These are phyloP conservation scores for Vollenhovia emeryi DNA, from an alignment of 1,140 invertebrate genomes.

Conservation along the genomic window DNA sequence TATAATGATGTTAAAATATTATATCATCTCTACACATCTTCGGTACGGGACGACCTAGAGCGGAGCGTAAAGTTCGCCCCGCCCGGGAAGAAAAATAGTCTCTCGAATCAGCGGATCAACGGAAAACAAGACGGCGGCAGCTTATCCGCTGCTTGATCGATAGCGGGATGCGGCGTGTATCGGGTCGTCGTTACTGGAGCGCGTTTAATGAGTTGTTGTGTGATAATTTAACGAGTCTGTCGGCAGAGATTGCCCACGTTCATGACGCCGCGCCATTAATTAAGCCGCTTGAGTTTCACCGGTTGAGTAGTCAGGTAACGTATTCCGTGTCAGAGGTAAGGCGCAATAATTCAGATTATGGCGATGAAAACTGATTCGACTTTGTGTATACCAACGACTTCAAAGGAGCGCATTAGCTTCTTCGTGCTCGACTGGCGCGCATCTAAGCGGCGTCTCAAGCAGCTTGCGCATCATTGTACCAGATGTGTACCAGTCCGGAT, in stretches of 20 bases:
- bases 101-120: neutral
- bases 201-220: slow-evolving; percentile 64
- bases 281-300: slow-evolving; percentile 66
- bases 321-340: slow-evolving; percentile 59
- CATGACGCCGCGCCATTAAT: slow-evolving; percentile 69
- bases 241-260: slow-evolving; percentile 68
- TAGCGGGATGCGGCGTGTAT: slow-evolving; percentile 23
- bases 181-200: slow-evolving; percentile 58
- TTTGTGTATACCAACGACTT: slow-evolving; percentile 33
- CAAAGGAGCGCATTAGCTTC: slow-evolving; percentile 23
- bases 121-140: slow-evolving; percentile 24
- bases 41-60: neutral
- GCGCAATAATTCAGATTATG: slow-evolving; percentile 69
- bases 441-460: slow-evolving; percentile 21
- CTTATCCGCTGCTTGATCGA: slow-evolving; percentile 42
- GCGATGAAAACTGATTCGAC: slow-evolving; percentile 56
- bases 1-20: neutral
- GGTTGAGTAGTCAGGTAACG: slow-evolving; percentile 48
- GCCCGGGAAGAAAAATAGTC: neutral
- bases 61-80: neutral
- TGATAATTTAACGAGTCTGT: slow-evolving; percentile 75
- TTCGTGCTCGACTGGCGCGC: neutral
- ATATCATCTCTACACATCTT: neutral
- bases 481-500: slow-evolving; percentile 13
- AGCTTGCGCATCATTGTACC: neutral